Evolutionary conservation across 2,888 invertebrate genomes (phyloP).

Genomic region (Trachelus troglodyta): DNA sequence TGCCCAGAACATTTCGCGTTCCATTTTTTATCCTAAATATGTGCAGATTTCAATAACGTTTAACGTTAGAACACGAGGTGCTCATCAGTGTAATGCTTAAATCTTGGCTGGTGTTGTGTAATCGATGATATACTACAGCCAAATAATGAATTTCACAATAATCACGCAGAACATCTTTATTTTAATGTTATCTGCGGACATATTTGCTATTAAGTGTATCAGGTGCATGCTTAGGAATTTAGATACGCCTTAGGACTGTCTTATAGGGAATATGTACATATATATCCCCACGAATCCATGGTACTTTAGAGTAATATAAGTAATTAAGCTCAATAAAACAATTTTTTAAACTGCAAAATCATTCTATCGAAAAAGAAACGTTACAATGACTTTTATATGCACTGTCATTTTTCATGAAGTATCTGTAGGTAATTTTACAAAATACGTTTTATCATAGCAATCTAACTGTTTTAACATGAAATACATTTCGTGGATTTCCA

Average conservation of each 20-base stretch:
- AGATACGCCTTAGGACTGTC: neutral
- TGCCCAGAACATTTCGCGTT: neutral
- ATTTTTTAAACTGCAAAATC: neutral
- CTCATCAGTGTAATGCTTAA: neutral
- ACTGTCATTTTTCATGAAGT: neutral
- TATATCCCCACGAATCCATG: neutral
- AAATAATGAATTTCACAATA: neutral
- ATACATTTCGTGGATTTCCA: neutral
- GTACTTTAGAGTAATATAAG: neutral
- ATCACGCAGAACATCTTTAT: neutral
- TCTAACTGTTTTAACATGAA: neutral
- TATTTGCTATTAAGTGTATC: neutral
- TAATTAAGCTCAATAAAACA: neutral
- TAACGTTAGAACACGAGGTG: neutral
- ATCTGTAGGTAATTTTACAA: neutral
- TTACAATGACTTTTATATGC: neutral
- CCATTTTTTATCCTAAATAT: neutral
- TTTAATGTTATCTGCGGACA: neutral
- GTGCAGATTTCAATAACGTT: neutral
- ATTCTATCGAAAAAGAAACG: neutral
- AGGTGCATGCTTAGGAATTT: neutral
- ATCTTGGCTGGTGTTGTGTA: neutral
- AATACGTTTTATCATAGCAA: neutral
- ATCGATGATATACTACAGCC: neutral
- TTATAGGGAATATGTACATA: neutral